Evolutionary conservation across 1,140 invertebrate genomes (phyloP).

Genomic region (Drosophila kanapiae): DNA sequence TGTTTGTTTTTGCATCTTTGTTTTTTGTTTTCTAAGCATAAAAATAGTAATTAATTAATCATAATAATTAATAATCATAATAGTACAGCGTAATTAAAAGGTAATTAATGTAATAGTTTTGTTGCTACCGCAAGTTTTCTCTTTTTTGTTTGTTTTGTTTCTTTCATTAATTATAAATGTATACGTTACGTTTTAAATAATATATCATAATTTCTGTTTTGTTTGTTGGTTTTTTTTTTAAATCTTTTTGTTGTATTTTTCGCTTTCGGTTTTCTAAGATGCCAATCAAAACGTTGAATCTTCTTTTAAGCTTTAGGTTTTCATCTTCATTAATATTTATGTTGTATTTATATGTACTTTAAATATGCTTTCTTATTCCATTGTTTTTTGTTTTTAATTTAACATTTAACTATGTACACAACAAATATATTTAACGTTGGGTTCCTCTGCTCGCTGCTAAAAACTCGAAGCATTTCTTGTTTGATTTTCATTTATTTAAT

Average conservation of each 20-base stretch:
- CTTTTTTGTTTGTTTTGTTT: slow-evolving; percentile 32
- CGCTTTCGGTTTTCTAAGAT: slow-evolving; percentile 49
- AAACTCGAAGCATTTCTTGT: slow-evolving; percentile 70
- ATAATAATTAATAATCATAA: slow-evolving; percentile 79
- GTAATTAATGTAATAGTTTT: slow-evolving; percentile 82
- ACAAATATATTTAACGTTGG: slow-evolving; percentile 82
- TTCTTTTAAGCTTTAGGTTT: slow-evolving; percentile 60
- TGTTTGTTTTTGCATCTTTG: slow-evolving; percentile 59
- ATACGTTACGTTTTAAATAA: slow-evolving; percentile 72
- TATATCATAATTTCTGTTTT: slow-evolving; percentile 69
- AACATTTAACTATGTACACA: slow-evolving; percentile 83
- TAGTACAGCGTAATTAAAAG: slow-evolving; percentile 80
- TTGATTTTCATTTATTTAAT: slow-evolving; percentile 48
- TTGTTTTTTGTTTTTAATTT: slow-evolving; percentile 56
- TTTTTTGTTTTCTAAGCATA: slow-evolving; percentile 63
- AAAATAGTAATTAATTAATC: slow-evolving; percentile 76
- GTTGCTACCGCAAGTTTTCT: slow-evolving; percentile 78
- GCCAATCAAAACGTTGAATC: slow-evolving; percentile 76
- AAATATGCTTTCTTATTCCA: slow-evolving; percentile 57
- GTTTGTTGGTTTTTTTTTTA: slow-evolving; percentile 33
- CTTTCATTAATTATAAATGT: slow-evolving; percentile 56
- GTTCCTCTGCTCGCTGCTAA: slow-evolving; percentile 66
- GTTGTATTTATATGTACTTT: slow-evolving; percentile 59
- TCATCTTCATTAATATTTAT: slow-evolving; percentile 45
- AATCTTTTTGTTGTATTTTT: slow-evolving; percentile 48